Conservation (phyloP, 2,888 invertebrate genomes). For the Melanostoma scalare region DNA sequence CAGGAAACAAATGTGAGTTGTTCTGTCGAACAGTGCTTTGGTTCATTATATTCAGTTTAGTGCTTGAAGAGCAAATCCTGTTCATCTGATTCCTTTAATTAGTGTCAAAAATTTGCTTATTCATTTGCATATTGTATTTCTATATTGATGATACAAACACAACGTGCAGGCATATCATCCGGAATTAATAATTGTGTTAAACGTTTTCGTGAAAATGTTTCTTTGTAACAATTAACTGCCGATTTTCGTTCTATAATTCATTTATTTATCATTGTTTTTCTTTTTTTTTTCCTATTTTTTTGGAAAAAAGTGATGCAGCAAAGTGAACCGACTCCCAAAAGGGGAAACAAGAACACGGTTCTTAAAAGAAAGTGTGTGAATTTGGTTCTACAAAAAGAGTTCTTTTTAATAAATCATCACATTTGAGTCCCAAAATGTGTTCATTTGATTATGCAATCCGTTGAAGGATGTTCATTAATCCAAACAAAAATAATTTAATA, state of each 20-base stretch:
- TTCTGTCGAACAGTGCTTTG: slow-evolving; percentile 1
- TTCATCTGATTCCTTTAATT: slow-evolving; percentile 43
- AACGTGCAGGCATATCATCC: slow-evolving; percentile 26
- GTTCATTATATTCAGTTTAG: slow-evolving; percentile 11
- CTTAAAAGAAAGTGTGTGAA: slow-evolving; percentile 29
- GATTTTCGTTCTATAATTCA: not conserved
- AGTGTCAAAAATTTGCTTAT: slow-evolving; percentile 50
- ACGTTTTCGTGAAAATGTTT: slow-evolving; percentile 11
- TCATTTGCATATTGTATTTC: no score
- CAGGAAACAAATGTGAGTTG: slow-evolving; percentile 34
- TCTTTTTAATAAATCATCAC: not conserved
- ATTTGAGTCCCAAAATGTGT: no score
- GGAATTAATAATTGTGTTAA: slow-evolving; percentile 15
- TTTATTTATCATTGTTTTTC: slow-evolving; percentile 3
- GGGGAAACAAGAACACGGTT: slow-evolving; percentile 36
- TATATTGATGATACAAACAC: slow-evolving; percentile 33
- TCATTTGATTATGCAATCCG: not conserved
- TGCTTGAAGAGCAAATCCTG: slow-evolving; percentile 21
- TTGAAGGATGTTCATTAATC: not conserved
- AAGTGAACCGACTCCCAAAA: slow-evolving; percentile 42
- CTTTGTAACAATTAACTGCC: not conserved
- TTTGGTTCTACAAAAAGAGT: not conserved
- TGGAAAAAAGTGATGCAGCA: slow-evolving; percentile 21
- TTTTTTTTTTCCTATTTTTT: not conserved
- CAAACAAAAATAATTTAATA: no score